Evolutionary conservation across 2,888 invertebrate genomes (phyloP), one percentile per base, ranked within the genome.

Genomic region (Choreutis nemorana): DNA sequence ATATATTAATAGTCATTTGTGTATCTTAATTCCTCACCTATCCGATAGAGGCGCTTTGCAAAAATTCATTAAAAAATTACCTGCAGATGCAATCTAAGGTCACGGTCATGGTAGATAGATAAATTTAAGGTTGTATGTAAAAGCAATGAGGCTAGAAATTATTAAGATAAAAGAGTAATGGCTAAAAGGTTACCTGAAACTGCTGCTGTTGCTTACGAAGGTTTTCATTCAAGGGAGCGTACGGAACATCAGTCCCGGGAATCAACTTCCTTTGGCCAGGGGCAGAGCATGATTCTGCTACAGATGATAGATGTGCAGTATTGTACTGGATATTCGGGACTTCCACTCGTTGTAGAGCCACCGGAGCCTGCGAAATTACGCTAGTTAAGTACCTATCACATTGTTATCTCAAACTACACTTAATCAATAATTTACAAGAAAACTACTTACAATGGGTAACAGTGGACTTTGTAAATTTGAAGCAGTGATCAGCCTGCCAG

Each of bases 111-210:
- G n/a, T n/a, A n/a, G n/a, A n/a, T n/a, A n/a, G n/a, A n/a, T n/a
- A n/a, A n/a, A n/a, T n/a, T n/a, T n/a, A n/a, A n/a, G n/a, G n/a
- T n/a, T n/a, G n/a, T n/a, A n/a, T n/a, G n/a, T n/a, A n/a, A n/a
- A n/a, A n/a, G n/a, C 9, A 29, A 6, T 8, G 20, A 18, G 8
- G 7, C 10, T 6, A 23, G 9, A 4, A 14, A 8, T 14, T n/a
- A n/a, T n/a, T n/a, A n/a, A n/a, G n/a, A n/a, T n/a, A n/a, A n/a
- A n/a, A n/a, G n/a, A n/a, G 5, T 20, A 12, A 14, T 30, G 32
- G n/a, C n/a, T n/a, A n/a, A n/a, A n/a, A n/a, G n/a, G n/a, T 37
- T 55, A 77, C 80, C 67, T 75, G 77, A 64, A 80, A 79, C 4
- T 49, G 49, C 33, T 61, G 54, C 38, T 77, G 77, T 11, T 47